Base-by-base conservation (phyloP, 2,113 vertebrate genomes). In the Chamaea fasciata region DNA sequence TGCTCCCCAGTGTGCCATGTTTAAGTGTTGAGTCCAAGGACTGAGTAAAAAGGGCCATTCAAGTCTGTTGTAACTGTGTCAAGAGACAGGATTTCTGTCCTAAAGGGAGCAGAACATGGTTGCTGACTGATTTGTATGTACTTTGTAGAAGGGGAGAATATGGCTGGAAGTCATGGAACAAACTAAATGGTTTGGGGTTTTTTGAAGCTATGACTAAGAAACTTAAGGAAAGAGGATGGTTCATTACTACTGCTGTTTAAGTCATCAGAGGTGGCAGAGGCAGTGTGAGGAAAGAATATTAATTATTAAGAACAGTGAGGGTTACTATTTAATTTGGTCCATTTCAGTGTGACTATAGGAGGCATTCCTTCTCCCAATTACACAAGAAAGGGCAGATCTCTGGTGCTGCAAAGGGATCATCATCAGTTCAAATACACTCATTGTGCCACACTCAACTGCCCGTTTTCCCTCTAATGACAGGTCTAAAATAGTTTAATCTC, bases 241-340 rank as follows among this genome's bases (percentile, higher is more conserved):
- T 95, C n/a, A 3, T 85, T 93, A 80, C 75, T 83, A 88, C 62
- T 88, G 64, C 50, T 77, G 60, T 77, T 90, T 83, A 74, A 83
- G 44, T 91, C 79, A 88, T 80, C 75, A 77, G 81, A 94, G 56
- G 56, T 92, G 60, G 15, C 82, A 88, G 60, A 94, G 47, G 71
- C 83, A 81, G 76, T 83, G 67, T 83, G 84, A 94, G 68, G 92
- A 52, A 86, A 78, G 93, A 93, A 94, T 95, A 94, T 92, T 93
- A 93, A 93, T 92, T 93, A 60, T 86, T 64, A 47, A 46, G 64
- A 91, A 74, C 75, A 90, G 79, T 59, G 76, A 90, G 42, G 79
- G 63, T 55, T 85, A 69, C 91, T 94, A 64, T 95, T 95, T 88
- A 42, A 76, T 90, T 91, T 83, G 13, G 28, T 55, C 35, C 46